A percentile compares a stretch with the other conserved stretches of the same genome.
Evolutionary conservation across 1,140 invertebrate species (phyloP).

Genomic region (Globodera ellingtonae): DNA sequence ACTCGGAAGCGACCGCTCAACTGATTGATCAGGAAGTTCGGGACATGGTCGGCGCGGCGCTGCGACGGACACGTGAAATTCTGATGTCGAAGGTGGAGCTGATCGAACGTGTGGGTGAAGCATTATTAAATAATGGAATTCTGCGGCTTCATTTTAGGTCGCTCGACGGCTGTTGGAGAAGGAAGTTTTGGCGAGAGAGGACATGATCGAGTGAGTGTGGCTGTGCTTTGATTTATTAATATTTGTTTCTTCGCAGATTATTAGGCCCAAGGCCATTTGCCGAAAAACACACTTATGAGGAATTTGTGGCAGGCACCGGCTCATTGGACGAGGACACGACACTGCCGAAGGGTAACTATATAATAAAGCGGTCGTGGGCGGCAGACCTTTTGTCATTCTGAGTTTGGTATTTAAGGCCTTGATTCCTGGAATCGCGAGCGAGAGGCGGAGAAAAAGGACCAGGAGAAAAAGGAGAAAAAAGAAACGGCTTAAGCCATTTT

Average conservation of each 20-base stretch:
- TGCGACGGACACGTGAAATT: constrained; percentile 79
- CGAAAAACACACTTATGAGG: constrained; percentile 98
- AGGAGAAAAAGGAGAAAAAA: constrained; percentile 30
- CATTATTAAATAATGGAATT: no score
- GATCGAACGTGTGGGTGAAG: constrained; percentile 76
- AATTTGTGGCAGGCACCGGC: constrained; percentile 98
- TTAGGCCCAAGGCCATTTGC: constrained; percentile 90
- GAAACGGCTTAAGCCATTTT: not conserved
- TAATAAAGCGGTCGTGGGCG: not conserved
- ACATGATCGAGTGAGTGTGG: constrained; percentile 82
- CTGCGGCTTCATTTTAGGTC: constrained; percentile 71
- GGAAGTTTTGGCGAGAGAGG: constrained; percentile 91
- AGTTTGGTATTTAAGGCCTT: constrained; percentile 66
- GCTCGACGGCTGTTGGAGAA: constrained; percentile 88
- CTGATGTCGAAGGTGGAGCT: constrained; percentile 83
- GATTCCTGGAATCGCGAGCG: constrained; percentile 82
- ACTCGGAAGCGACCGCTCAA: constrained; percentile 94
- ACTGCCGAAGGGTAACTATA: constrained; percentile 81
- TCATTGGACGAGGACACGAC: constrained; percentile 87
- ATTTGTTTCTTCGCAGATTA: constrained; percentile 66
- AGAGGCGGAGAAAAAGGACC: constrained; percentile 30
- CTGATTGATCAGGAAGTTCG: constrained; percentile 93
- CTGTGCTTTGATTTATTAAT: not conserved
- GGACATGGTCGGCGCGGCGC: constrained; percentile 79
- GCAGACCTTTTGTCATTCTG: not conserved